phyloP scores from a whole-genome alignment of 2,113 vertebrate species.

The Hemicordylus capensis region DNA sequence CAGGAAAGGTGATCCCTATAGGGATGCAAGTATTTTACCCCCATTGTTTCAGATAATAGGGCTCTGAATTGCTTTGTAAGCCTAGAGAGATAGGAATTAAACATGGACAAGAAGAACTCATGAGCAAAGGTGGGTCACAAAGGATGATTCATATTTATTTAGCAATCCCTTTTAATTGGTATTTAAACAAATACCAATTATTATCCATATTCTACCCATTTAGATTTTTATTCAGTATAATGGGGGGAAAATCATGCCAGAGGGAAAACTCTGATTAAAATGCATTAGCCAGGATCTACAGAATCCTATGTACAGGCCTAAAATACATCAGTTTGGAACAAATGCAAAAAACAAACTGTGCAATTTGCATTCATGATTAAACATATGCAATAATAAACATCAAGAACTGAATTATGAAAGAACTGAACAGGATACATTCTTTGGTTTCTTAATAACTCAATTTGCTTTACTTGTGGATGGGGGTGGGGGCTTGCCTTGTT shows the following conservation, averaged over 20 bases:
- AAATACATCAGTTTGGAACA: neutral
- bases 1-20: neutral
- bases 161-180: neutral
- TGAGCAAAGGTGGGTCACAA: neutral
- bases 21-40: neutral
- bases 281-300: neutral
- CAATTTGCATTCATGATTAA: no score
- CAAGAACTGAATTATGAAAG: no score
- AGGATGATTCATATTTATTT: neutral
- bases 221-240: neutral
- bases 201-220: neutral
- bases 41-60: neutral
- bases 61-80: rapidly evolving
- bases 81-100: neutral
- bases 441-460: no score
- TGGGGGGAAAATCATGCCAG: neutral
- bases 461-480: no score
- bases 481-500: no score
- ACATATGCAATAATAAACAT: no score
- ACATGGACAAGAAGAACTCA: neutral
- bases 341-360: no score
- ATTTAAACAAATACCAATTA: slow-evolving; percentile 7
- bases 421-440: no score
- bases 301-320: neutral
- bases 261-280: neutral